phyloP scores from a whole-genome alignment of 1,140 invertebrate species.

The Drosophila littoralis region DNA sequence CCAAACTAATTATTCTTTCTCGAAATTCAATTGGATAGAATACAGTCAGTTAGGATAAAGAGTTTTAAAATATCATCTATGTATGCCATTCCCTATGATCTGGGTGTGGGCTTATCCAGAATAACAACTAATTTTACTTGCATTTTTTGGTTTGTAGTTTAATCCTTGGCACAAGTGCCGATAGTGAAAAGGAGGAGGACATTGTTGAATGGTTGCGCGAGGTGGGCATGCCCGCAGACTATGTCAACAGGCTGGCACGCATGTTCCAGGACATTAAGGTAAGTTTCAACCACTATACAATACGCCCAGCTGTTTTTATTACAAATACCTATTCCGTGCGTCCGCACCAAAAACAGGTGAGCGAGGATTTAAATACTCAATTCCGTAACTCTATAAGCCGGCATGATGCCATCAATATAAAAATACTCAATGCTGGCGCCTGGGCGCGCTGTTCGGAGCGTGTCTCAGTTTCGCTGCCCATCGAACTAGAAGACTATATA shows the following conservation, averaged over 20 bases:
- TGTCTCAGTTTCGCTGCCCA: conserved; percentile 96
- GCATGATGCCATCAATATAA: conserved; percentile 92
- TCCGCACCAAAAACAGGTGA: conserved; percentile 83
- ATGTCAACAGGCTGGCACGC: conserved; percentile 98
- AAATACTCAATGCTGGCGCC: conserved; percentile 99
- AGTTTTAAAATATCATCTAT: no score
- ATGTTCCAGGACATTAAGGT: conserved; percentile 99
- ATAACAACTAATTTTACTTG: not conserved
- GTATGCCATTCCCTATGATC: no score
- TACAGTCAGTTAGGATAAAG: no score
- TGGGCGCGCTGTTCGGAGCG: conserved; percentile 98
- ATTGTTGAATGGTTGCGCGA: conserved; percentile 98
- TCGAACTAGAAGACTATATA: conserved; percentile 99
- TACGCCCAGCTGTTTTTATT: no score
- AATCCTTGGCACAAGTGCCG: conserved; percentile 97
- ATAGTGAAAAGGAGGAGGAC: conserved; percentile 99
- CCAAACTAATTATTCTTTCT: no score
- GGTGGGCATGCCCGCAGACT: conserved; percentile 99
- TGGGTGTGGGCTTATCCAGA: not conserved
- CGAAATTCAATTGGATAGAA: no score
- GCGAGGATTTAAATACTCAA: conserved; percentile 98
- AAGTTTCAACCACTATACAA: not conserved
- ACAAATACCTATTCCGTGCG: no score
- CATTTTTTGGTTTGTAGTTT: conserved; percentile 83
- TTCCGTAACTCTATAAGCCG: conserved; percentile 90